Conservation (phyloP, 2,888 invertebrate genomes). For the Spialia ferax region DNA sequence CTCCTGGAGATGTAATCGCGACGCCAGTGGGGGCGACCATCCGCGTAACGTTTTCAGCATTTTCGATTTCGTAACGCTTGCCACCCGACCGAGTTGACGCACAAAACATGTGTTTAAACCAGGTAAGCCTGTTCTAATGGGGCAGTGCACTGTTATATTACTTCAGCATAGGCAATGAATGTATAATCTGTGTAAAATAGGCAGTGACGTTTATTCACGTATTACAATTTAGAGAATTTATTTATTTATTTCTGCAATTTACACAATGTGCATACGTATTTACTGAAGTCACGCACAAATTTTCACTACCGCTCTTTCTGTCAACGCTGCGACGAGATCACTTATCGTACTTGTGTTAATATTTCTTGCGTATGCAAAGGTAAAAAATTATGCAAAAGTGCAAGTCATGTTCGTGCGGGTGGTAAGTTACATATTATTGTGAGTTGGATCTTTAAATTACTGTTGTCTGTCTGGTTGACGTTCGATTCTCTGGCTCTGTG, state of each 20-base stretch:
- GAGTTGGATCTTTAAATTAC: too few species aligned
- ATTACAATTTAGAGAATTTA: too few species aligned
- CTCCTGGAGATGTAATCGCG: constrained; percentile 57
- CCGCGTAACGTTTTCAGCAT: constrained; percentile 72
- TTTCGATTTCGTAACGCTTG: constrained; percentile 72
- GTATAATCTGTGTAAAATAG: background rate
- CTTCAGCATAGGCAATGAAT: background rate
- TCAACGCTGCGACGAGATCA: background rate
- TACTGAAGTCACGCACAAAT: background rate
- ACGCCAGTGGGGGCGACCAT: constrained; percentile 71
- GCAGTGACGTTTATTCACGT: background rate
- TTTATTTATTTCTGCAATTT: background rate
- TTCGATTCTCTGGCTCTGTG: too few species aligned
- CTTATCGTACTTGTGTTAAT: background rate
- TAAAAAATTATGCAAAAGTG: background rate
- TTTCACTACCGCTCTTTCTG: background rate
- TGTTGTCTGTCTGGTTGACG: too few species aligned
- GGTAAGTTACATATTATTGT: too few species aligned
- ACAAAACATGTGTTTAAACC: constrained; percentile 34
- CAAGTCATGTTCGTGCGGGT: background rate
- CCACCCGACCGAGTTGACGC: constrained; percentile 55
- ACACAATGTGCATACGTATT: background rate
- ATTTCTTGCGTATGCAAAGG: background rate
- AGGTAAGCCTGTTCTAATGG: background rate
- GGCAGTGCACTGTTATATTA: background rate